phyloP scores from a whole-genome alignment of 2,113 vertebrate species.

The Pionites leucogaster region DNA sequence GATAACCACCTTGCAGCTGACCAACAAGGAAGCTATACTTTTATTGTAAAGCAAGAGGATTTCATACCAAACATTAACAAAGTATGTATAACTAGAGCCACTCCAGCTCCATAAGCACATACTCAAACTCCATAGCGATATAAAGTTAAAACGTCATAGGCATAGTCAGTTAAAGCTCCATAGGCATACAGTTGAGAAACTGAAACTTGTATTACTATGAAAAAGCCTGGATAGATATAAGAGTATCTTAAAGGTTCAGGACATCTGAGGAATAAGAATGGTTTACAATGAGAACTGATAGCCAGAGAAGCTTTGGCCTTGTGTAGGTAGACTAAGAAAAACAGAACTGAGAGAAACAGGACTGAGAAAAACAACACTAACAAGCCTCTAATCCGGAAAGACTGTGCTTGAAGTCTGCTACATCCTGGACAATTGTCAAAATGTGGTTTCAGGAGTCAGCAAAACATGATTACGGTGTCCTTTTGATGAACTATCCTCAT shows the following conservation, averaged over 20 bases:
- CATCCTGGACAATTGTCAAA: not conserved
- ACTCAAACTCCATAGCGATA: not conserved
- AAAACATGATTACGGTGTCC: not conserved
- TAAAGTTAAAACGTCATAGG: not conserved
- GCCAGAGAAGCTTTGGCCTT: not conserved
- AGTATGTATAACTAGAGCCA: not conserved
- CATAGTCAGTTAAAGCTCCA: not conserved
- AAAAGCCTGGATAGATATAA: not conserved
- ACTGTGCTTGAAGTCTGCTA: not conserved
- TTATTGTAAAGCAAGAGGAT: not conserved
- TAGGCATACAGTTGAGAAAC: not conserved
- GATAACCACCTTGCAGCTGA: not conserved
- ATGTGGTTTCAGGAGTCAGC: not conserved
- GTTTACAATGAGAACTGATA: not conserved
- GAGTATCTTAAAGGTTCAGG: not conserved
- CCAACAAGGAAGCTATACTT: not conserved
- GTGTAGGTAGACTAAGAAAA: not conserved
- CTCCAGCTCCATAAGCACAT: not conserved
- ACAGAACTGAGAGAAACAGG: not conserved
- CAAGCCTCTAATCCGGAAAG: not conserved
- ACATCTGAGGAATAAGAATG: not conserved
- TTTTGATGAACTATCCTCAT: not conserved
- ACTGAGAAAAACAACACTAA: not conserved
- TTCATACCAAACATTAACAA: not conserved
- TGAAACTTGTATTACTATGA: not conserved